Evolutionary conservation across 2,888 invertebrate species (phyloP), one percentile per base, ranked within the genome.

Genomic region (Amiota minor): DNA sequence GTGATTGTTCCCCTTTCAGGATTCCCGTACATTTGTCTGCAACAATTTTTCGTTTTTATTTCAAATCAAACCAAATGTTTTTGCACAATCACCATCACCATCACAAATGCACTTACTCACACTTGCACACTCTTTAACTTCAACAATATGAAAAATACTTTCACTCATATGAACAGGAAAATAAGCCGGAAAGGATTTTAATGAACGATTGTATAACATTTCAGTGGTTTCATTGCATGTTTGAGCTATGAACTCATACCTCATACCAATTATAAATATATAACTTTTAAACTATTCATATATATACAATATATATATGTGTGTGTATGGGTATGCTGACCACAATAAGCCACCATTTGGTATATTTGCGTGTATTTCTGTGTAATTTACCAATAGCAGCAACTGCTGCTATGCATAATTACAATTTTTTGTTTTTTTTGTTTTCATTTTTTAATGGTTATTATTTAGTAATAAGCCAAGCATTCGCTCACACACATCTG

Each of bases 151-250:
- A 18, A 61, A 61, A 16, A 20, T 61, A 12, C 14, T 9, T 61
- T n/a, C 45, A 46, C 46, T 35, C 16, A 59, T 20, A 20, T 9
- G 11, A 20, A 20, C 59, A n/a, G 12, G n/a, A 9, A 18, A 16
- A 11, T 59, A 59, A 20, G 1, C 9, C 20, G 16, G 11, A 59
- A 59, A 16, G 53, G 53, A 81, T 83, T 83, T 80, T 83, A 83
- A 84, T 84, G 82, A 83, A 79, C 80, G 79, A 79, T 84, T 84
- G 78, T 85, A 84, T 81, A 83, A 81, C 83, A 83, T 83, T 61
- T 61, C 62, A 50, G 83, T 76, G 84, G 80, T 76, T 79, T 79
- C 70, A 74, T 74, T 35, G 68, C 74, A 67, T 72, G 64, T 53
- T 67, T 72, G 56, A 65, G 61, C 64, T 45, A 18, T 35, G 59